A percentile compares a stretch with the other conserved stretches of the same genome.
phyloP scores from a whole-genome alignment of 2,888 invertebrate species.

The Lasioglossum villosulum region DNA sequence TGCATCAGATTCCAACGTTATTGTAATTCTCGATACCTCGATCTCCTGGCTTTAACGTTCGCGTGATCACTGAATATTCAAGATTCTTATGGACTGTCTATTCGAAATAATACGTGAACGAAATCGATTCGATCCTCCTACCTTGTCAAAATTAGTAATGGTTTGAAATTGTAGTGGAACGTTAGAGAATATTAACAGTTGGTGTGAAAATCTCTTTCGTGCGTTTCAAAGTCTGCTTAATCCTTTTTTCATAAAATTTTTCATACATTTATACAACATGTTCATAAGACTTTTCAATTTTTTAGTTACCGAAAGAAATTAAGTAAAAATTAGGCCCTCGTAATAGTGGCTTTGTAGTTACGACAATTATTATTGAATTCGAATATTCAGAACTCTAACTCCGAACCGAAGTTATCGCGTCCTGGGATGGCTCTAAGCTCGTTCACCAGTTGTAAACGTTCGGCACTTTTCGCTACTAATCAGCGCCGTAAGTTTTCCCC shows the following conservation, averaged over 20 bases:
- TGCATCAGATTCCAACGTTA: neutral
- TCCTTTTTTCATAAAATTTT: too few species aligned
- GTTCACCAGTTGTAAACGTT: neutral
- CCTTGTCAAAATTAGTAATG: neutral
- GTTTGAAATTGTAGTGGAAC: neutral
- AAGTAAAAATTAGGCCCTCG: neutral
- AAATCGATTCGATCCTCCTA: neutral
- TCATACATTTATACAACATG: too few species aligned
- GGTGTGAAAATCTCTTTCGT: too few species aligned
- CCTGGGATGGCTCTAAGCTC: too few species aligned
- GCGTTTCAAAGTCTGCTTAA: too few species aligned
- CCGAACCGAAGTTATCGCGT: neutral
- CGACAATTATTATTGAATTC: neutral
- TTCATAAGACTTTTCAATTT: neutral
- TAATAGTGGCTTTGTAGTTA: too few species aligned
- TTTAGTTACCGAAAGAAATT: neutral
- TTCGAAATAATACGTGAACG: neutral
- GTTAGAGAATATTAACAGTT: too few species aligned
- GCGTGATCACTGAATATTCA: neutral
- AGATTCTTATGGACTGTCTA: neutral
- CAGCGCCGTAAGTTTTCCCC: constrained; percentile 6
- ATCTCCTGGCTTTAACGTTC: neutral
- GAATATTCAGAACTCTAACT: neutral
- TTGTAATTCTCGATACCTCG: neutral
- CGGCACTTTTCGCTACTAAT: constrained; percentile 5